phyloP scores from a whole-genome alignment of 2,797 vertebrate genomes.

The Heterohyrax brucei region DNA sequence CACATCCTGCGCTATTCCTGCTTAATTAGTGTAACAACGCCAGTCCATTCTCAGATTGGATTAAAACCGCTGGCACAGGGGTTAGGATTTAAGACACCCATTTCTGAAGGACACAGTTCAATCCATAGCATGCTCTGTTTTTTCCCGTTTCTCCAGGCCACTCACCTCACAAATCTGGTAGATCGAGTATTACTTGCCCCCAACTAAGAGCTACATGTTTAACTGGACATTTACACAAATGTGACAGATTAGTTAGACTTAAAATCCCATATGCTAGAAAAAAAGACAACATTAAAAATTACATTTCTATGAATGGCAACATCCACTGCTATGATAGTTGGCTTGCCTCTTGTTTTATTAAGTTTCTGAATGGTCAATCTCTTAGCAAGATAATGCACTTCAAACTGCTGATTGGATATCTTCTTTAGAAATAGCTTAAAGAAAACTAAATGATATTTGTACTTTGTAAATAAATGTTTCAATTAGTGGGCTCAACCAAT shows the following conservation, averaged over 20 bases:
- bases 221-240: not conserved
- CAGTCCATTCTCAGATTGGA: not conserved
- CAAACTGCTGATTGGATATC: not conserved
- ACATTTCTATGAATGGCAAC: not conserved
- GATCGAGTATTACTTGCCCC: not conserved
- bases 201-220: not conserved
- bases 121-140: not conserved
- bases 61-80: not conserved
- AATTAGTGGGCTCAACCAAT: not conserved
- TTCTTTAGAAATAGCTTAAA: slow-evolving; percentile 4
- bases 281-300: not conserved
- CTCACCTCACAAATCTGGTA: not conserved
- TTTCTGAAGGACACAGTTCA: not conserved
- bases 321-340: not conserved
- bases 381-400: not conserved
- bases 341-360: not conserved
- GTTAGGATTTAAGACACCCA: not conserved
- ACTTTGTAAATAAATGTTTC: slow-evolving; percentile 5
- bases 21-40: no score
- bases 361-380: not conserved
- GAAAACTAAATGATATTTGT: not conserved
- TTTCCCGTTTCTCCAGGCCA: not conserved
- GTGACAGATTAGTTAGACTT: not conserved
- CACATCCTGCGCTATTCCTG: no score
- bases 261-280: not conserved